These are phyloP conservation scores for Drosophila baimaii DNA, from an alignment of 1,140 invertebrate species.

Conservation along the genomic window DNA sequence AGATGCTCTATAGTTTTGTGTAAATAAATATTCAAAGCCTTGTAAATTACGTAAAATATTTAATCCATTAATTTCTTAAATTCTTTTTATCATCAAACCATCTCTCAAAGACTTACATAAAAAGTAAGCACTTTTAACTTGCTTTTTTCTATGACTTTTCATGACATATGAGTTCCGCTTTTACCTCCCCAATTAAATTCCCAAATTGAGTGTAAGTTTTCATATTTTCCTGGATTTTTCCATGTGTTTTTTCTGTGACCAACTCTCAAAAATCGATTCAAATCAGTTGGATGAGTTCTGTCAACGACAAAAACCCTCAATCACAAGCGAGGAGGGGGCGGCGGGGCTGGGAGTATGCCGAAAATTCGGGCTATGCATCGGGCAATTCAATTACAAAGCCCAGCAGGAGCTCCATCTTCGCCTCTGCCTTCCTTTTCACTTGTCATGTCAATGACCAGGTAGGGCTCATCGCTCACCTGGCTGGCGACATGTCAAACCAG, in stretches of 20 bases:
- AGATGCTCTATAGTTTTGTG: neutral
- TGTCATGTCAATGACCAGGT: slow-evolving; percentile 75
- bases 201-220: slow-evolving; percentile 1
- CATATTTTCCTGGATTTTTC: neutral
- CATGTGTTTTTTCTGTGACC: slow-evolving; percentile 21
- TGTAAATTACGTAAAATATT: no score
- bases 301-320: slow-evolving; percentile 58
- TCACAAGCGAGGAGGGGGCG: slow-evolving; percentile 42
- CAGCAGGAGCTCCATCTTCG: slow-evolving; percentile 45
- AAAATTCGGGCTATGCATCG: slow-evolving; percentile 51
- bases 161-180: neutral
- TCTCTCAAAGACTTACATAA: neutral
- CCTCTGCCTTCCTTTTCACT: neutral
- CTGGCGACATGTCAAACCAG: slow-evolving; percentile 56
- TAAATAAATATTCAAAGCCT: neutral
- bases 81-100: no score
- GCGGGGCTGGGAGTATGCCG: no score
- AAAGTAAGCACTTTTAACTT: neutral
- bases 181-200: neutral
- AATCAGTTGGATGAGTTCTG: slow-evolving; percentile 52
- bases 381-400: slow-evolving; percentile 75
- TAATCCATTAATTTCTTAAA: neutral
- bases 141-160: neutral
- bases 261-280: slow-evolving; percentile 38
- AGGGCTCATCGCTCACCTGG: slow-evolving; percentile 65